Conservation (phyloP, 2,888 invertebrate genomes). For the Ophonus ardosiacus region DNA sequence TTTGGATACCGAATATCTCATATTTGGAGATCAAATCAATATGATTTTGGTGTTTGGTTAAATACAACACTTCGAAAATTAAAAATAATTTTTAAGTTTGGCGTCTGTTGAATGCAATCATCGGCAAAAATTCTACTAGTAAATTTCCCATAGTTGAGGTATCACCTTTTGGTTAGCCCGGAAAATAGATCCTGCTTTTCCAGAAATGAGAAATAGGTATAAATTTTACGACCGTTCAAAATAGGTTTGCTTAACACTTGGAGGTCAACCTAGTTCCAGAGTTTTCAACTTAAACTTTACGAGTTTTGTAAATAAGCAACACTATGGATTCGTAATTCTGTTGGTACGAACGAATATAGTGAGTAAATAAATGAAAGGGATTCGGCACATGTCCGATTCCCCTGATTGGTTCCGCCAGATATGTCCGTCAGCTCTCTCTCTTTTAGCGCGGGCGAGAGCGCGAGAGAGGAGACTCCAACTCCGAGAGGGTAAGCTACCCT, state of each 20-base stretch:
- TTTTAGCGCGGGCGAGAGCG: background rate
- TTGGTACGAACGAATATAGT: constrained; percentile 14
- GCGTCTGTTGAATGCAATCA: too few species aligned
- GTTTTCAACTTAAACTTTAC: constrained; percentile 31
- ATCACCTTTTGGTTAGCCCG: background rate
- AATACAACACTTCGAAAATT: too few species aligned
- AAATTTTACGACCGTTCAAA: constrained; percentile 30
- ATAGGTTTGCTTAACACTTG: constrained; percentile 10
- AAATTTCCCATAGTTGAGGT: too few species aligned
- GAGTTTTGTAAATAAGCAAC: constrained; percentile 31
- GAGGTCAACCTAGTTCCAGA: constrained; percentile 28
- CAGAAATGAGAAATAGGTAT: background rate
- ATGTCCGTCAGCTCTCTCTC: constrained; percentile 41
- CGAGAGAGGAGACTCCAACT: constrained; percentile 1
- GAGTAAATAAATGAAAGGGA: constrained; percentile 37
- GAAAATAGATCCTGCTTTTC: background rate
- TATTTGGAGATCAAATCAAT: too few species aligned
- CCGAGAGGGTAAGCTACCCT: constrained; percentile 33
- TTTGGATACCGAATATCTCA: too few species aligned
- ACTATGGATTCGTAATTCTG: constrained; percentile 26
- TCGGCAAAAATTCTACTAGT: too few species aligned
- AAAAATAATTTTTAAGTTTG: too few species aligned
- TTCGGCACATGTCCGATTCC: constrained; percentile 43
- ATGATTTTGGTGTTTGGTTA: too few species aligned
- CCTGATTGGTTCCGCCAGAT: constrained; percentile 45